phyloP scores from a whole-genome alignment of 2,113 vertebrate species.

The Marmota flaviventris region DNA sequence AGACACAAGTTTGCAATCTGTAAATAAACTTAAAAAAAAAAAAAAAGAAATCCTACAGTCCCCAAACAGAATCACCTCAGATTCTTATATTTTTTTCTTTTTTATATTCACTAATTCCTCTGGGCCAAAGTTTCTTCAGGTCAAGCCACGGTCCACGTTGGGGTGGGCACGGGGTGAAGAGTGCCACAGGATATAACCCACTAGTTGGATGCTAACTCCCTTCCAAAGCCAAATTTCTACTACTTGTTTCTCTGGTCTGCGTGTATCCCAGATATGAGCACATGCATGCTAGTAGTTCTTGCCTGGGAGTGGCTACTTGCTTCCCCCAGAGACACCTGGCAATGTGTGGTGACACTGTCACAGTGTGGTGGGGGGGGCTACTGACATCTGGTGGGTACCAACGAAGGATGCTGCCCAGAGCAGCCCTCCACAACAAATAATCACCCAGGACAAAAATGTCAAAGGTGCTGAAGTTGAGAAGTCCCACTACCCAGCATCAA shows the following conservation, averaged over 20 bases:
- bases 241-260: not conserved
- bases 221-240: not conserved
- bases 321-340: not conserved
- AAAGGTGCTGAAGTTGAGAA: not conserved
- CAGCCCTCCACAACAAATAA: not conserved
- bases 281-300: not conserved
- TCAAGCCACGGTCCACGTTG: not conserved
- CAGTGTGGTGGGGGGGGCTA: not conserved
- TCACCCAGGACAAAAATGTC: not conserved
- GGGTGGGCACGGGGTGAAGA: fast-evolving
- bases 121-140: not conserved
- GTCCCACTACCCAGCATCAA: not conserved
- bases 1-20: not conserved
- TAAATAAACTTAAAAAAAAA: conserved; percentile 6
- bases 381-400: not conserved
- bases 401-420: not conserved
- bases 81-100: not conserved
- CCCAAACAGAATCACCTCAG: not conserved
- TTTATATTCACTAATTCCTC: not conserved
- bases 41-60: not conserved
- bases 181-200: not conserved
- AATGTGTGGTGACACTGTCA: not conserved
- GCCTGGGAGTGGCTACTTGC: not conserved
- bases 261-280: not conserved
- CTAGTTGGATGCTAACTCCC: not conserved